Evolutionary conservation across 1,140 invertebrate genomes (phyloP), one percentile per base, ranked within the genome.

Genomic region (Zaprionus camerounensis): DNA sequence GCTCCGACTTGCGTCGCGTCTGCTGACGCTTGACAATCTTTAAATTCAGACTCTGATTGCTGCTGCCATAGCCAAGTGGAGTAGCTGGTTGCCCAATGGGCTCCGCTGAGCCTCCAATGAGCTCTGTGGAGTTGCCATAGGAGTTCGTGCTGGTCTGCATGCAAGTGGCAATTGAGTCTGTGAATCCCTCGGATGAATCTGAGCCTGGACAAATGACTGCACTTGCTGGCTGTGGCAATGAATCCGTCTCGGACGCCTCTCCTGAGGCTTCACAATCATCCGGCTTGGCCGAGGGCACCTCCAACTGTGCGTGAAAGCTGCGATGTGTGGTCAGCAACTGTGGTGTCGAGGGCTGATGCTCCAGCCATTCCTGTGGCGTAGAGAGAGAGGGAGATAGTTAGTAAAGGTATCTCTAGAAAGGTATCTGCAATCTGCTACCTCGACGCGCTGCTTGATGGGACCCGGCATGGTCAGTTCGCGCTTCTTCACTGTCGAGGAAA

Each of bases 181-280:
- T 94, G 26, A 95, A 93, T 69, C 97, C 96, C 80, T 97, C 96
- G 0, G 96, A 96, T 3, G 95, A 95, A 71, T 96, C 94, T 0
- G 96, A 96, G 24, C 94, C 93, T 41, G 93, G 94, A 26, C 51
- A 69, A 11, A 34, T 51, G 1, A n/a, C 67, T 3, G 55, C 71
- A 1, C 66, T 36, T 2, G 20, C 46, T 5, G 17, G 17, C 17
- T 90, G 91, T 1, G 96, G 95, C 38, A 95, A 96, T 53, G 96
- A 96, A 83, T 97, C 96, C 57, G 92, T 91, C 67, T 92, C 92
- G 12, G 97, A 98, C 70, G 97, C 97, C 93, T 98, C 97, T 22
- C 97, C 96, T 75, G 97, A 98, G 0, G 97, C 97, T 91, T 98
- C 97, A 92, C 97, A 98, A 91, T 93, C 92, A 46, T 92, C 91